Evolutionary conservation across 2,888 invertebrate species (phyloP).

Genomic region (Muscina levida): DNA sequence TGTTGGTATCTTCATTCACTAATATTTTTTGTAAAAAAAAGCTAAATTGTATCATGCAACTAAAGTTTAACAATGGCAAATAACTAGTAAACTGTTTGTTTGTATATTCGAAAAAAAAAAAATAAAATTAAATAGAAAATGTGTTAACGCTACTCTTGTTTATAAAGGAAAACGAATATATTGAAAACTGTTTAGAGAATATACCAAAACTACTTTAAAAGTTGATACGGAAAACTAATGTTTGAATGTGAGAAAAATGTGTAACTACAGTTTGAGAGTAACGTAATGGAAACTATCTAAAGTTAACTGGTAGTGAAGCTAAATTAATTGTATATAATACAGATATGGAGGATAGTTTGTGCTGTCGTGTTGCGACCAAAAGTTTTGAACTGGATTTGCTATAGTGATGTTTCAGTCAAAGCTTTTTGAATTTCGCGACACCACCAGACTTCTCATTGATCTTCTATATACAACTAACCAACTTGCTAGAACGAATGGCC

Average conservation of each 20-base stretch:
- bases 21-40: constrained; percentile 16
- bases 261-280: constrained; percentile 45
- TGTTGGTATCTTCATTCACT: constrained; percentile 21
- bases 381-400: too few relatives aligned
- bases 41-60: constrained; percentile 53
- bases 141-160: constrained; percentile 47
- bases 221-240: constrained; percentile 13
- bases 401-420: too few relatives aligned
- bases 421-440: too few relatives aligned
- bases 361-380: too few relatives aligned
- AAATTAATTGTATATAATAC: too few relatives aligned
- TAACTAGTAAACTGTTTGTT: background rate
- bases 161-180: background rate
- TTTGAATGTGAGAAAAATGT: constrained; percentile 39
- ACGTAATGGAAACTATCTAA: constrained; percentile 54
- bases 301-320: constrained; percentile 46
- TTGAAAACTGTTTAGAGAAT: constrained; percentile 9
- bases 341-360: too few relatives aligned
- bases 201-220: constrained; percentile 3
- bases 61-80: constrained; percentile 32
- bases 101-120: too few relatives aligned
- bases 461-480: too few relatives aligned
- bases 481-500: too few relatives aligned
- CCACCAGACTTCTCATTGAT: too few relatives aligned
- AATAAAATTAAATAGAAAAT: too few relatives aligned